Conservation (phyloP, 2,113 vertebrate genomes). For the Amblyornis subalaris region DNA sequence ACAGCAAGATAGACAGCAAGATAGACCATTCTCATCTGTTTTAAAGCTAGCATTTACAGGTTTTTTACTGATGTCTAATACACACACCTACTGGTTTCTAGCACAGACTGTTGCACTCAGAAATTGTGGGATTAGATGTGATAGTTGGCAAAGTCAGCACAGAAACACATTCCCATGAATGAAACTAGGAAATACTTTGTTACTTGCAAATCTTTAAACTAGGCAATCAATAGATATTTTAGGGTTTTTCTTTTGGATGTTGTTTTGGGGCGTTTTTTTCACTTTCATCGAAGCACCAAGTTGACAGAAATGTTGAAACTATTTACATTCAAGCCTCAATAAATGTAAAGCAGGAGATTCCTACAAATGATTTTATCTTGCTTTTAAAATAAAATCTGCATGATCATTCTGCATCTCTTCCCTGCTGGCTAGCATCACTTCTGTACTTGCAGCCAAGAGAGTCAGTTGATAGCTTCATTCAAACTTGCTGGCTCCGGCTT, state of each 20-base stretch:
- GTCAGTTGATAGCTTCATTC: not conserved
- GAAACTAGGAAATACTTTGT: not conserved
- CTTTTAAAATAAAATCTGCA: conserved; percentile 24
- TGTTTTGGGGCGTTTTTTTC: not conserved
- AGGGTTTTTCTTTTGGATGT: not conserved
- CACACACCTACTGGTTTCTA: not conserved
- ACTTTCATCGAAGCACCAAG: not conserved
- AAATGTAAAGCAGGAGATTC: not conserved
- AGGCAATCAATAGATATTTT: not conserved
- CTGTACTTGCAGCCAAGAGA: not conserved
- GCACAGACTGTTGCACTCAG: not conserved
- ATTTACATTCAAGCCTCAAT: not conserved
- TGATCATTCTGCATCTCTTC: not conserved
- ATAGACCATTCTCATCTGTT: not conserved
- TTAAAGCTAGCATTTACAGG: not conserved
- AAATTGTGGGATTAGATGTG: not conserved
- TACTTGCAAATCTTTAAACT: not conserved
- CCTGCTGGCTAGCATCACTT: conserved; percentile 21
- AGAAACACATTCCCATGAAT: not conserved
- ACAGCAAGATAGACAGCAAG: not conserved
- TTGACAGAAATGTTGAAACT: not conserved
- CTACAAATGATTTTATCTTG: not conserved
- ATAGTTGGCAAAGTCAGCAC: not conserved
- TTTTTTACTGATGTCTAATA: no score
- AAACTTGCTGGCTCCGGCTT: not conserved